Evolutionary conservation across 2,113 vertebrate species (phyloP).

Genomic region (Brachyhypopomus occidentalis): DNA sequence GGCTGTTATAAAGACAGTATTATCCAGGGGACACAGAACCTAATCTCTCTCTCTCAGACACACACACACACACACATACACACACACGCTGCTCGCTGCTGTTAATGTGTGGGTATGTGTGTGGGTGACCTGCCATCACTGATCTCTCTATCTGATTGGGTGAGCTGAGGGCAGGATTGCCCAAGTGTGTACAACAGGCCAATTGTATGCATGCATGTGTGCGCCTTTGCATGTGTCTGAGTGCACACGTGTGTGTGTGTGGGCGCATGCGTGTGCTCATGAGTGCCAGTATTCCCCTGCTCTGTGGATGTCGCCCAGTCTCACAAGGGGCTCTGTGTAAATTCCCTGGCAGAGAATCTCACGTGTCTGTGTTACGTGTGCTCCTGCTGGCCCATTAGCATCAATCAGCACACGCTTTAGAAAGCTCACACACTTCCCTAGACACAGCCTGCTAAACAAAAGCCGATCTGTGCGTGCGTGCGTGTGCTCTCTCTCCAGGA

Average conservation of each 20-base stretch:
- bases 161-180: too few relatives aligned
- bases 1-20: background rate
- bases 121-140: background rate
- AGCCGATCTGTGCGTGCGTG: slow-evolving; percentile 8
- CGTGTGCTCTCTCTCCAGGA: slow-evolving; percentile 74
- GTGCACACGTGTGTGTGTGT: slow-evolving; percentile 15
- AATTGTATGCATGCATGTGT: slow-evolving; percentile 23
- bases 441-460: too few relatives aligned
- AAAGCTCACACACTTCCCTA: too few relatives aligned
- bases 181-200: slow-evolving; percentile 38
- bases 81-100: slow-evolving; percentile 1
- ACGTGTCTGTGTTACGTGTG: too few relatives aligned
- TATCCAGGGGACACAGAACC: background rate
- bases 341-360: too few relatives aligned
- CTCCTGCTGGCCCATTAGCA: too few relatives aligned
- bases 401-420: too few relatives aligned
- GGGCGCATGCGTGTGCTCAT: slow-evolving; percentile 12
- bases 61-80: background rate
- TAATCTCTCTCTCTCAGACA: background rate
- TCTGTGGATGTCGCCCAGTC: background rate
- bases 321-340: background rate
- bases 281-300: background rate
- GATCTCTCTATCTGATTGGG: slow-evolving; percentile 30
- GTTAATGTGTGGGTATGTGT: slow-evolving; percentile 3
- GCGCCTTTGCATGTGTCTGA: slow-evolving; percentile 8